Base-by-base conservation (phyloP, 2,113 vertebrate species). In the Phylloscopus trochiloides region DNA sequence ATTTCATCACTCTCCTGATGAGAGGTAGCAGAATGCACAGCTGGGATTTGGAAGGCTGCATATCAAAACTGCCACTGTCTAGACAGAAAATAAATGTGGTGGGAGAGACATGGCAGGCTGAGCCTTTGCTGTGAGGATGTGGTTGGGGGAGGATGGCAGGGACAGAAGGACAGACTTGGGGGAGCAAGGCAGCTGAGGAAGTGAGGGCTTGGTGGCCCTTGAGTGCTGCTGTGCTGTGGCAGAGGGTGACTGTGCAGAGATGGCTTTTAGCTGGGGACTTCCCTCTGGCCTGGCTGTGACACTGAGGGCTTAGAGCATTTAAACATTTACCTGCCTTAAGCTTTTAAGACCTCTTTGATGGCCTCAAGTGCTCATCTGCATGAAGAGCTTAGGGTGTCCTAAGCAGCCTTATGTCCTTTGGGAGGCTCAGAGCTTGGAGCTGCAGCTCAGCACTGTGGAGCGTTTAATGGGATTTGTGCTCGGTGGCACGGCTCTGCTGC, bases 281-380 rank as follows among this genome's bases (percentile, higher is more conserved):
- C 82, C 75, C 79, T 86, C 91, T 81, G 38, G 63, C 89, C 72
- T 1, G 1, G 59, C 89, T 90, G 43, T 2, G 14, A 67, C 54
- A 57, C 62, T 29, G 25, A 71, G 52, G 43, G 51, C 68, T 97
- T 89, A 94, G 19, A 75, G 68, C n/a, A 77, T 93, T 96, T 92
- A 92, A 94, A 91, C 76, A 47, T 80, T 94, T 89, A 95, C 91
- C 91, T 94, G 43, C 73, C 40, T 91, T 95, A 94, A 96, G 92
- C 91, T 92, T 86, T 95, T 94, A 94, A 95, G 73, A 61, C 40
- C 22, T 87, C 68, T 95, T 91, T 95, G 76, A 78, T 90, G 88
- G 83, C 94, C 67, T 93, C 72, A 80, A 88, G 86, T 26, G 18
- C 54, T 94, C 73, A 94, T 86, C 88, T 94, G 86, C 79, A 67